These are phyloP conservation scores for Ispidina picta DNA, from an alignment of 2,797 vertebrate species.

Conservation along the genomic window DNA sequence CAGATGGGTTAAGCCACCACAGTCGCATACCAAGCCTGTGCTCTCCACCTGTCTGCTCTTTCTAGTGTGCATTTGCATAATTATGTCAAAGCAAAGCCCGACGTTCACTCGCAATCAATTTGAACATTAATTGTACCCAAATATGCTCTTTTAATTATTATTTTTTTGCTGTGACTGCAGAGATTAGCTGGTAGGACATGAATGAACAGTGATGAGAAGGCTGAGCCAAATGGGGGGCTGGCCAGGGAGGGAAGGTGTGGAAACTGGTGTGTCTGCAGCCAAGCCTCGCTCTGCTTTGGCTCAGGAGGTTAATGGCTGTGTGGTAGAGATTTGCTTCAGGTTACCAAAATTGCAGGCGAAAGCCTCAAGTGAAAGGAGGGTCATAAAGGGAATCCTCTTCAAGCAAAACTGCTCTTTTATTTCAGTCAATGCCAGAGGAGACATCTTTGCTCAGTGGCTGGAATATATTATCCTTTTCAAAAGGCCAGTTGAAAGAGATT, in stretches of 20 bases:
- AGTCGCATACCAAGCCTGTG: neutral
- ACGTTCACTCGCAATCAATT: slow-evolving; percentile 38
- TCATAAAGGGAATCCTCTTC: slow-evolving; percentile 11
- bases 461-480: slow-evolving; percentile 63
- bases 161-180: slow-evolving; percentile 9
- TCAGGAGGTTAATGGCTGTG: slow-evolving; percentile 20
- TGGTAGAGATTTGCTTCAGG: neutral
- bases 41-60: slow-evolving; percentile 50
- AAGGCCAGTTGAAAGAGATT: slow-evolving; percentile 41
- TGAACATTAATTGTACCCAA: slow-evolving; percentile 45
- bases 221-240: neutral
- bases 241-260: neutral
- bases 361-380: slow-evolving; percentile 8
- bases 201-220: neutral
- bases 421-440: slow-evolving; percentile 31
- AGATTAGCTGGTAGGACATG: neutral
- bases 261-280: neutral
- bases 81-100: slow-evolving; percentile 47
- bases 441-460: neutral
- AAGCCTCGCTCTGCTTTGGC: neutral
- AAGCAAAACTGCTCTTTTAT: slow-evolving; percentile 47
- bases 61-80: slow-evolving; percentile 50
- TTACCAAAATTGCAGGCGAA: neutral
- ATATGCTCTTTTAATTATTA: neutral
- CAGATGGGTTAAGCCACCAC: neutral